Base-by-base conservation (phyloP, 2,888 invertebrate genomes). In the Phrixothrix hirtus region DNA sequence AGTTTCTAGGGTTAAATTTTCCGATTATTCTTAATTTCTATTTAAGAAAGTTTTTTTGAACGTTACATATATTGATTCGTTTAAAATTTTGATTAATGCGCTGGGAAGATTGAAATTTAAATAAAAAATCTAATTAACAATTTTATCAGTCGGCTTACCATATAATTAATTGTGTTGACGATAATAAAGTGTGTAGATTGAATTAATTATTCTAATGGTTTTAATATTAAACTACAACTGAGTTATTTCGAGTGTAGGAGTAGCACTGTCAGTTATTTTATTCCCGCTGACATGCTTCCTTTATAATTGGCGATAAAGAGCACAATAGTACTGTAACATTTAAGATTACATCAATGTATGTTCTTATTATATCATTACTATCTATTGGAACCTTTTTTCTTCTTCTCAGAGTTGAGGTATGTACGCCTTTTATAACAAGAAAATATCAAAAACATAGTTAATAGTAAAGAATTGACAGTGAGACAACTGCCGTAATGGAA, bases 401-500 rank as follows among this genome's bases (percentile, higher is more conserved):
- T n/a, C n/a, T n/a, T n/a, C n/a, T n/a, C n/a, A n/a, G n/a, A n/a
- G n/a, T n/a, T n/a, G n/a, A n/a, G n/a, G n/a, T n/a, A n/a, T n/a
- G n/a, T n/a, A n/a, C n/a, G n/a, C n/a, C n/a, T n/a, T n/a, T n/a
- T n/a, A n/a, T n/a, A n/a, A n/a, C n/a, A n/a, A n/a, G n/a, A n/a
- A n/a, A n/a, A n/a, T n/a, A n/a, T n/a, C n/a, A n/a, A n/a, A n/a
- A n/a, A n/a, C n/a, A n/a, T n/a, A n/a, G n/a, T n/a, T n/a, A 30
- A 30, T 6, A 30, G 9, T 21, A 21, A 21, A 21, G 21, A 31
- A 31, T 7, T 31, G 31, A 11, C 45, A 27, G 16, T 34, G 30
- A 6, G 48, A 38, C 54, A 53, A 36, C 50, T 44, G 37, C 16
- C 48, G 52, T 65, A 65, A 65, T 65, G 65, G 65, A 63, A 65